These are phyloP conservation scores for Eptatretus burgeri DNA, from an alignment of 2,113 vertebrate species.

Conservation along the genomic window DNA sequence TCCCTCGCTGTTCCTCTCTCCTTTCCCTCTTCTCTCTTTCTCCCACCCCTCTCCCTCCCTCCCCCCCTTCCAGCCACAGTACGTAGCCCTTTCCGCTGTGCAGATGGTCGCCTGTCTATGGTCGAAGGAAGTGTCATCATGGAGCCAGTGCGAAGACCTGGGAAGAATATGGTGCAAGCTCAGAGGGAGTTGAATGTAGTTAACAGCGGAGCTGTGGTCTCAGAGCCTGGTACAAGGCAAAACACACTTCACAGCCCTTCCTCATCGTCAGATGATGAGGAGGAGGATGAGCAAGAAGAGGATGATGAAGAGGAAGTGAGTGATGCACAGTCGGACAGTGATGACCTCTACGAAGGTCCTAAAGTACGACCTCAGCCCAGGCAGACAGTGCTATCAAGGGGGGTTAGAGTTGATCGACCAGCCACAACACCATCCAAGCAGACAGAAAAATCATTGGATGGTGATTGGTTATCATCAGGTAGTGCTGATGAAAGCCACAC, in stretches of 20 bases:
- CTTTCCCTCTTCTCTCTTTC: too few species aligned
- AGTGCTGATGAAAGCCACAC: background rate
- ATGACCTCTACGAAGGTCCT: slow-evolving; percentile 3
- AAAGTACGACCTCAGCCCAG: background rate
- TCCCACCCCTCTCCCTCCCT: too few species aligned
- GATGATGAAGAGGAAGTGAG: background rate
- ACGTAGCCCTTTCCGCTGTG: background rate
- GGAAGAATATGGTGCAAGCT: background rate
- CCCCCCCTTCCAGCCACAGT: too few species aligned
- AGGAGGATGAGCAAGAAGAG: background rate
- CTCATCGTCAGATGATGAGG: background rate
- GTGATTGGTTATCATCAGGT: background rate
- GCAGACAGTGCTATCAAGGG: background rate
- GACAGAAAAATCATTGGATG: background rate
- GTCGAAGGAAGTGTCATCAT: slow-evolving; percentile 4
- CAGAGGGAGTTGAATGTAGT: background rate
- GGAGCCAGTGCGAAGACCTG: background rate
- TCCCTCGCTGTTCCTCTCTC: too few species aligned
- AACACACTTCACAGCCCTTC: too few species aligned
- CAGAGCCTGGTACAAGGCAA: too few species aligned
- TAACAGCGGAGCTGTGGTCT: background rate
- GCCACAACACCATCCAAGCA: background rate
- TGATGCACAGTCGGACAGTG: slow-evolving; percentile 4
- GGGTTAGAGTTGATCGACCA: background rate
- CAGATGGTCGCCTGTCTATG: slow-evolving; percentile 4